A percentile compares a stretch with the other conserved stretches of the same genome.
Conservation (phyloP, 2,113 vertebrate genomes). For the Eptesicus fuscus region DNA sequence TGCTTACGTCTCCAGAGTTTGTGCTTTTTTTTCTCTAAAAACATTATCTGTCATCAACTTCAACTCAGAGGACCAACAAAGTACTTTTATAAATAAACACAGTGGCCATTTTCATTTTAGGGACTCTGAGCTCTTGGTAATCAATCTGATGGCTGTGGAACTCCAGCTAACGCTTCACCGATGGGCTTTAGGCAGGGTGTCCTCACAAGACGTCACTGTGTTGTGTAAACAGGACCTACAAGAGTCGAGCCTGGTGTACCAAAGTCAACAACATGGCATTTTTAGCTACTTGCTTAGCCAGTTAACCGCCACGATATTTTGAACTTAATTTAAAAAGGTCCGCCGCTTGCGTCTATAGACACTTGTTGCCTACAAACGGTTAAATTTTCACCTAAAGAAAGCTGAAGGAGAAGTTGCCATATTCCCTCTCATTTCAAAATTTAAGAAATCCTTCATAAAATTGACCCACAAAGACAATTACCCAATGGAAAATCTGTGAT, state of each 20-base stretch:
- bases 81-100: conserved; percentile 83
- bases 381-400: neutral
- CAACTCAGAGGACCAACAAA: conserved; percentile 73
- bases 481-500: neutral
- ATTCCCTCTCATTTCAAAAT: neutral
- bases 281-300: neutral
- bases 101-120: conserved; percentile 73
- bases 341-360: too few relatives aligned
- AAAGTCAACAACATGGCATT: neutral
- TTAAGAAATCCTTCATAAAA: neutral
- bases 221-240: neutral
- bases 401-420: neutral
- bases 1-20: conserved; percentile 78
- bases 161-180: neutral
- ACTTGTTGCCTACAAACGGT: too few relatives aligned
- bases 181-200: neutral
- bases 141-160: neutral
- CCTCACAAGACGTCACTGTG: neutral
- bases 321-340: too few relatives aligned
- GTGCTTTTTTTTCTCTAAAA: conserved; percentile 78
- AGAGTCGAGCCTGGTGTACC: neutral
- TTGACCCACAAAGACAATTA: neutral
- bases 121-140: neutral
- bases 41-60: conserved; percentile 79
- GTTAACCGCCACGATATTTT: too few relatives aligned